These are phyloP conservation scores for Crenichthys baileyi DNA, from an alignment of 2,797 vertebrate genomes.

Conservation along the genomic window DNA sequence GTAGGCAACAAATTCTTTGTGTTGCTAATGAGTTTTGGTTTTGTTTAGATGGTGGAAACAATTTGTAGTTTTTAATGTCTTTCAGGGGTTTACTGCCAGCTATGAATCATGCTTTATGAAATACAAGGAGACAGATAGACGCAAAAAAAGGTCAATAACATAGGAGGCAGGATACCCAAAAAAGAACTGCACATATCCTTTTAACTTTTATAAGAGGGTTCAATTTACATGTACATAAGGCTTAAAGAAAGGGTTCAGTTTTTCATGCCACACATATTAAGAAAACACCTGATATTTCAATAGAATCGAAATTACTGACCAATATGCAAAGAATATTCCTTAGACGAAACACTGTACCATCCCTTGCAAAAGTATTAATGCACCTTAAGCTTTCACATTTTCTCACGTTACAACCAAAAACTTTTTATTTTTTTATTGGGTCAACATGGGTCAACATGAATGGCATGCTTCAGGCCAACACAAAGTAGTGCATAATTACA, in stretches of 20 bases:
- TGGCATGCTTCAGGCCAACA: no score
- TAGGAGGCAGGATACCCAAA: not conserved
- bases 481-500: no score
- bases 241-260: not conserved
- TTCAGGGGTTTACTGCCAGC: constrained; percentile 42
- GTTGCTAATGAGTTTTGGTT: constrained; percentile 27
- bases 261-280: not conserved
- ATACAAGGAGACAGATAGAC: not conserved
- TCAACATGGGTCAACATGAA: no score
- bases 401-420: no score
- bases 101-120: constrained; percentile 27
- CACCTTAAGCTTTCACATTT: no score
- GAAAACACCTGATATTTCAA: not conserved
- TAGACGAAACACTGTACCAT: no score
- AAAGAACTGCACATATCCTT: constrained; percentile 2
- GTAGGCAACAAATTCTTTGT: constrained; percentile 27
- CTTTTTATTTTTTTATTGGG: no score
- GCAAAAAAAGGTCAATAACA: constrained; percentile 6
- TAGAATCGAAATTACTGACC: no score
- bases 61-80: constrained; percentile 43
- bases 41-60: constrained; percentile 30
- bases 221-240: not conserved
- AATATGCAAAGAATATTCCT: no score
- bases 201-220: not conserved
- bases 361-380: no score